Evolutionary conservation across 2,888 invertebrate genomes (phyloP).

Genomic region (Sminthurinus aureus): DNA sequence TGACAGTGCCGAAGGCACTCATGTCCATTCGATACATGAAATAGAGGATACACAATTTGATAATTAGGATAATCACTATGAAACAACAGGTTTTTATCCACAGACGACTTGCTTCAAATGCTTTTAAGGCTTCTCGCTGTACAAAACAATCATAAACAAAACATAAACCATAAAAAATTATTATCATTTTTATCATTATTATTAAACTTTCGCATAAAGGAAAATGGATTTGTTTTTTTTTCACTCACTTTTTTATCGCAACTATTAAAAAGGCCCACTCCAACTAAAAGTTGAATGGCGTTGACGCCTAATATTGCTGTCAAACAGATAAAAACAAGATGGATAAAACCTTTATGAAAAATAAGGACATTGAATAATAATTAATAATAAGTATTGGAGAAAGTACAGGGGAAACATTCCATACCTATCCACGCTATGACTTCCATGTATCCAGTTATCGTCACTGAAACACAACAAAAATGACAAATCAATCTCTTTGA

Average conservation of each 20-base stretch:
- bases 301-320: background rate
- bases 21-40: conserved; percentile 32
- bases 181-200: too few relatives aligned
- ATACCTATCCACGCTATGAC: conserved; percentile 37
- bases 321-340: too few relatives aligned
- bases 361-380: too few relatives aligned
- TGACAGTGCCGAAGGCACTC: conserved; percentile 9
- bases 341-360: too few relatives aligned
- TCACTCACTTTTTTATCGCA: conserved; percentile 27
- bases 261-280: conserved; percentile 23
- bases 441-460: conserved; percentile 35
- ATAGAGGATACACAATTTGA: conserved; percentile 29
- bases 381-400: too few relatives aligned
- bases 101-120: conserved; percentile 28
- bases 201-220: too few relatives aligned
- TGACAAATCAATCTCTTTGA: too few relatives aligned
- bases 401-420: too few relatives aligned
- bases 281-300: conserved; percentile 24
- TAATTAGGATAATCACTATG: conserved; percentile 25
- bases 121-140: conserved; percentile 30
- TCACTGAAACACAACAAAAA: background rate
- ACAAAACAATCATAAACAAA: background rate
- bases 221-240: too few relatives aligned
- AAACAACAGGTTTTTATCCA: conserved; percentile 30
- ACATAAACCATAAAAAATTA: background rate